Percentiles rank a stretch among this genome's conserved stretches.
These are phyloP conservation scores for Ichneumoninae sp. DNA, from an alignment of 2,888 invertebrate species.

Conservation along the genomic window DNA sequence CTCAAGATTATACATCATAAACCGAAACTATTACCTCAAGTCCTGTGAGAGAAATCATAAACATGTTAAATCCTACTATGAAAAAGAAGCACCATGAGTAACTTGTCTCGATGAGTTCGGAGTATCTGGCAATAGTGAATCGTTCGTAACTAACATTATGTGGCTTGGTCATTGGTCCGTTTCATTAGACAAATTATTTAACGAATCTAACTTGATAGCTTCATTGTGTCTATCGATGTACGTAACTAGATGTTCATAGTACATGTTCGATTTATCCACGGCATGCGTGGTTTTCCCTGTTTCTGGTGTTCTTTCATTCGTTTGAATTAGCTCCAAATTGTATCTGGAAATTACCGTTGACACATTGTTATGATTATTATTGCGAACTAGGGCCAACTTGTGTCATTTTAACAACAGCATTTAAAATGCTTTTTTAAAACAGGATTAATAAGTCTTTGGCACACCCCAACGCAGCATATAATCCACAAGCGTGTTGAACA, in stretches of 20 bases:
- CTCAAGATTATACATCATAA: neutral
- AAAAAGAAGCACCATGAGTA: neutral
- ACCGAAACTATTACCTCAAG: neutral
- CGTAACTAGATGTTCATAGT: neutral
- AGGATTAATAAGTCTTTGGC: neutral
- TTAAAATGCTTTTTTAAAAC: no score
- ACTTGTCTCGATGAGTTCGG: neutral
- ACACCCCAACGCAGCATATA: conserved; percentile 29
- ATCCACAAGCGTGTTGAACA: conserved; percentile 16
- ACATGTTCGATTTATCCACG: neutral
- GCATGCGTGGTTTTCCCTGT: neutral
- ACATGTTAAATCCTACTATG: neutral
- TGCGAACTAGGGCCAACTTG: neutral
- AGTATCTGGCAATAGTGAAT: neutral
- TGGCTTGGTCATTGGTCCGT: neutral
- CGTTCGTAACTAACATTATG: neutral
- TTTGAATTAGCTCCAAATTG: conserved; percentile 5
- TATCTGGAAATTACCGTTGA: neutral
- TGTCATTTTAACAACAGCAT: neutral
- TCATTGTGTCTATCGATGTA: conserved; percentile 44
- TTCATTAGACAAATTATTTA: neutral
- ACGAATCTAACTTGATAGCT: conserved; percentile 36
- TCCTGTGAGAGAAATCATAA: neutral
- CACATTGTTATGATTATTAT: neutral
- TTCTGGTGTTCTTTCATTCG: neutral